Percentiles rank a stretch among this genome's conserved stretches.
phyloP scores from a whole-genome alignment of 2,797 vertebrate genomes.

The Peromyscus aztecus region DNA sequence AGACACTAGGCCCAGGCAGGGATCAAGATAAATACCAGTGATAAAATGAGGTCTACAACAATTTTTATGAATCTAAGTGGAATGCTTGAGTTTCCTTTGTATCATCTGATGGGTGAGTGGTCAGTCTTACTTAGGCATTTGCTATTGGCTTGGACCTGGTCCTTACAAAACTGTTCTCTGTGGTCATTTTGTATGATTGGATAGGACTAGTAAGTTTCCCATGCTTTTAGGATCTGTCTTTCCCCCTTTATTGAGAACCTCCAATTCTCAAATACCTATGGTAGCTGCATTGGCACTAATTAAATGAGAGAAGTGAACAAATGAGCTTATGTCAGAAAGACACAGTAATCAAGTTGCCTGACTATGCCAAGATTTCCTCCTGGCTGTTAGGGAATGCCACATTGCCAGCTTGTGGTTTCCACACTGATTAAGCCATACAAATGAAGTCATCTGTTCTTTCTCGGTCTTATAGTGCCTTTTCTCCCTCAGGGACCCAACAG shows the following conservation, averaged over 20 bases:
- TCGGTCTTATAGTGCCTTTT: slow-evolving; percentile 34
- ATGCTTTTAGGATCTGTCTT: slow-evolving; percentile 26
- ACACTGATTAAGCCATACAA: slow-evolving; percentile 59
- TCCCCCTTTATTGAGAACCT: background rate
- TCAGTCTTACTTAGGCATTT: background rate
- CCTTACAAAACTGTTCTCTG: background rate
- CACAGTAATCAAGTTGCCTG: slow-evolving; percentile 54
- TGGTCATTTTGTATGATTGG: background rate
- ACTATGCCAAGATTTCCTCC: slow-evolving; percentile 6
- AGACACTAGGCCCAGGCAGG: background rate
- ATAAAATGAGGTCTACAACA: background rate
- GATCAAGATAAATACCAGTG: background rate
- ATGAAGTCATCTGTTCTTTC: slow-evolving; percentile 58
- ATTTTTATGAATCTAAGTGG: background rate
- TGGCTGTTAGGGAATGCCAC: slow-evolving; percentile 25
- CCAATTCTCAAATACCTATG: slow-evolving; percentile 1
- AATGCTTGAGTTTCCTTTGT: background rate
- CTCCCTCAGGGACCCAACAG: background rate
- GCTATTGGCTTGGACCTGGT: background rate
- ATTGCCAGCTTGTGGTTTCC: slow-evolving; percentile 34
- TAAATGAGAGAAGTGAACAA: slow-evolving; percentile 55
- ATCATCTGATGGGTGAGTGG: background rate
- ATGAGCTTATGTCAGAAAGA: slow-evolving; percentile 45
- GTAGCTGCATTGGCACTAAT: slow-evolving; percentile 2
- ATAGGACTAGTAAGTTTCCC: background rate